These are phyloP conservation scores for Harpagoxenus sublaevis DNA, from an alignment of 2,888 invertebrate species.

Conservation along the genomic window DNA sequence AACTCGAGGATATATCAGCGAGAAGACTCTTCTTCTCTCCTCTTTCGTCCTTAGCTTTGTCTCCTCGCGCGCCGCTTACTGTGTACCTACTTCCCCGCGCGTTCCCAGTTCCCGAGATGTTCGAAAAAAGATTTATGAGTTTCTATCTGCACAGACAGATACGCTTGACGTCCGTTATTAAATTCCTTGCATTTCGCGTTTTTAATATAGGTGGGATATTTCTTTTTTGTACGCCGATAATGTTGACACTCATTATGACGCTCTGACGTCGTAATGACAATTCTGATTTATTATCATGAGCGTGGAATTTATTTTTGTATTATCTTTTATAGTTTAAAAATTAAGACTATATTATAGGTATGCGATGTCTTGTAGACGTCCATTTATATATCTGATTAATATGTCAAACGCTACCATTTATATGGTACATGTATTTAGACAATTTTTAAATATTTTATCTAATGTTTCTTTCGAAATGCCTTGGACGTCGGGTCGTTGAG, in stretches of 20 bases:
- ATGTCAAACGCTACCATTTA: background rate
- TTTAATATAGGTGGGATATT: slow-evolving; percentile 27
- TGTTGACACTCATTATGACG: slow-evolving; percentile 13
- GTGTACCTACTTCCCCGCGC: slow-evolving; percentile 2
- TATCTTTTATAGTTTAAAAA: background rate
- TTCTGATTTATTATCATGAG: background rate
- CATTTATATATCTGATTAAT: background rate
- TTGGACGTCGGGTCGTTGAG: background rate
- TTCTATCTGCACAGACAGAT: slow-evolving; percentile 34
- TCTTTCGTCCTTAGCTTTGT: slow-evolving; percentile 24
- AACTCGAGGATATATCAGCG: slow-evolving; percentile 63
- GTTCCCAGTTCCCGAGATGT: slow-evolving; percentile 28
- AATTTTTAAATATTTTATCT: background rate
- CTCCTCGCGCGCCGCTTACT: slow-evolving; percentile 21
- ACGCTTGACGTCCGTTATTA: slow-evolving; percentile 50
- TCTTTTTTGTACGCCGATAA: slow-evolving; percentile 3
- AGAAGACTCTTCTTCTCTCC: slow-evolving; percentile 26
- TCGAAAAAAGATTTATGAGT: slow-evolving; percentile 47
- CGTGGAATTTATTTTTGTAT: background rate
- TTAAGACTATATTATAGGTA: background rate
- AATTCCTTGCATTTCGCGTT: slow-evolving; percentile 45
- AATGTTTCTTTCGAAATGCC: background rate
- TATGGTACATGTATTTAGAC: background rate
- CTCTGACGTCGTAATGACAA: background rate
- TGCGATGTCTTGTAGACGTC: no score